Percentiles rank a stretch among this genome's conserved stretches.
Evolutionary conservation across 2,888 invertebrate genomes (phyloP).

Genomic region (Idaea aversata): DNA sequence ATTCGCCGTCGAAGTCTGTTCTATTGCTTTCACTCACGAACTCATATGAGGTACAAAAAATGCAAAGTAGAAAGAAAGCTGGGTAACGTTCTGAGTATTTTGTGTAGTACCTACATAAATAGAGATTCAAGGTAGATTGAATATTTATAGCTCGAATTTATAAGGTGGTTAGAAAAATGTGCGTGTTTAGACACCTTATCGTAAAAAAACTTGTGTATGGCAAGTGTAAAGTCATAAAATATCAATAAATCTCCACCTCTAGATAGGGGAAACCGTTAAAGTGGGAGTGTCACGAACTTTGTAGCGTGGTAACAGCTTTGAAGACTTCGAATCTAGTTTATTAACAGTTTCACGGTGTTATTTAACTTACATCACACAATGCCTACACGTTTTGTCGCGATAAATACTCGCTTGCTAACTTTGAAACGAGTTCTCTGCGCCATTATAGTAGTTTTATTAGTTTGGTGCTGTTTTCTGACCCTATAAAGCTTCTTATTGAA

Average conservation of each 20-base stretch:
- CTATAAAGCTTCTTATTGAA: background rate
- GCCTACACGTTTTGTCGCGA: conserved; percentile 48
- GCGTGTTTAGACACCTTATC: background rate
- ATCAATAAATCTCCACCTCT: conserved; percentile 27
- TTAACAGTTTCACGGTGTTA: conserved; percentile 50
- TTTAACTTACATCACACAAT: conserved; percentile 59
- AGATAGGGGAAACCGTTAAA: conserved; percentile 34
- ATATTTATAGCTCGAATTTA: background rate
- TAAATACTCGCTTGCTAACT: conserved; percentile 46
- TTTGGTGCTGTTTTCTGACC: conserved; percentile 12
- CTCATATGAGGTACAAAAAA: background rate
- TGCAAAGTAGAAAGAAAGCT: too few species aligned
- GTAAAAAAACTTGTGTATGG: conserved; percentile 3
- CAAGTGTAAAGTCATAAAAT: conserved; percentile 29
- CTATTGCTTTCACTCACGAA: background rate
- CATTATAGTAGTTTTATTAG: conserved; percentile 14
- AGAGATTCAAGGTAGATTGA: background rate
- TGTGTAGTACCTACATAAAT: too few species aligned
- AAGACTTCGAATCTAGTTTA: conserved; percentile 30
- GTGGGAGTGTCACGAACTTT: conserved; percentile 40
- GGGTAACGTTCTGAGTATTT: too few species aligned
- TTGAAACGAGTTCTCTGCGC: conserved; percentile 33
- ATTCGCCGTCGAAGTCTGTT: background rate
- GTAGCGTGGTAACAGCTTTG: conserved; percentile 21
- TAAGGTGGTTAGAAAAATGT: background rate